These are phyloP conservation scores for Theonella swinhoei DNA, from an alignment of 37 sponge, comb jelly and placozoan genomes.

Conservation along the genomic window DNA sequence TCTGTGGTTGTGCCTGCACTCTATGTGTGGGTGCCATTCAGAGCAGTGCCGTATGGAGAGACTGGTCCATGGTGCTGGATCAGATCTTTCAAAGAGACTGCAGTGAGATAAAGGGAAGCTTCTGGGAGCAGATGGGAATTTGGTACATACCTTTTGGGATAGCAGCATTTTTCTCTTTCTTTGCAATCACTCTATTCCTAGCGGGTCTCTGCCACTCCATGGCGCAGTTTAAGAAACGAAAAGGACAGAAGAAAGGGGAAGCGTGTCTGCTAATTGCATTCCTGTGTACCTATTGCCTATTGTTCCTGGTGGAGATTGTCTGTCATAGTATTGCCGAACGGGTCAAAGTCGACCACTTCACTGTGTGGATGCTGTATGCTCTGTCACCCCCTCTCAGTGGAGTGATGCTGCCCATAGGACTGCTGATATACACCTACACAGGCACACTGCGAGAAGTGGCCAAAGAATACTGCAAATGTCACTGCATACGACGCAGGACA, in stretches of 20 bases:
- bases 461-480: neutral
- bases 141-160: constrained; percentile 14
- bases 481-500: neutral
- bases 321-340: neutral
- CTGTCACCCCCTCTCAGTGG: constrained; percentile 1
- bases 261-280: neutral
- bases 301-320: constrained; percentile 3
- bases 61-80: constrained; percentile 17
- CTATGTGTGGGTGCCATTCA: constrained; percentile 2
- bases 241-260: neutral
- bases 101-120: neutral
- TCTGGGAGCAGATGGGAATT: constrained; percentile 12
- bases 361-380: neutral
- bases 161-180: neutral
- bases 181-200: neutral
- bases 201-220: neutral
- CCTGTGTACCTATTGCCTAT: neutral
- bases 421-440: neutral
- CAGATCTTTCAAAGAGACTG: neutral
- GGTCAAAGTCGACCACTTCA: neutral
- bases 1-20: neutral
- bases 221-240: neutral
- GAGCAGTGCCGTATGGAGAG: neutral
- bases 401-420: neutral
- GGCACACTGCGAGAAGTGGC: neutral